Percentiles rank a stretch among this genome's conserved stretches.
Conservation (phyloP, 2,797 vertebrate genomes). For the Acanthurus lineatus region DNA sequence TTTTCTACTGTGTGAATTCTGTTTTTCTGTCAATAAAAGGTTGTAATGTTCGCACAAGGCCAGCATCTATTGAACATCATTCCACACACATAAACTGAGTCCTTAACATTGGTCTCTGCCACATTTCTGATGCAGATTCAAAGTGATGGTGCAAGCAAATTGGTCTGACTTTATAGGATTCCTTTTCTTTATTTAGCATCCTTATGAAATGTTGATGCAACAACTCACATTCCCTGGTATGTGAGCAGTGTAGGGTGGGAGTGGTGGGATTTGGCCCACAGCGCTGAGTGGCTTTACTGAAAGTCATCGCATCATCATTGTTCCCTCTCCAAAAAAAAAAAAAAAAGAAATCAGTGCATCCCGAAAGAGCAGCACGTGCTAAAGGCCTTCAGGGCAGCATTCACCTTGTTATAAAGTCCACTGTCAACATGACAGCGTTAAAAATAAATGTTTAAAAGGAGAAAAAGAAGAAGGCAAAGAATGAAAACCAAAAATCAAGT, state of each 20-base stretch:
- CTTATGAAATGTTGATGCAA: constrained; percentile 76
- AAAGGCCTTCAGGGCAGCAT: constrained; percentile 7
- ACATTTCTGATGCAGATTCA: constrained; percentile 43
- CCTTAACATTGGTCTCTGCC: constrained; percentile 8
- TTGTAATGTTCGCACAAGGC: constrained; percentile 12
- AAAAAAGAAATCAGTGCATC: constrained; percentile 34
- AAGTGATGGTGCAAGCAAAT: constrained; percentile 49
- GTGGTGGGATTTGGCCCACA: constrained; percentile 55
- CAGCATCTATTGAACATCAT: background rate
- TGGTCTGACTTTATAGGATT: constrained; percentile 45
- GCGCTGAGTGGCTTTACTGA: constrained; percentile 50
- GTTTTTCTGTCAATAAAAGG: background rate
- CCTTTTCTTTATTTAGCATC: constrained; percentile 68
- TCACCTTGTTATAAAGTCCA: background rate
- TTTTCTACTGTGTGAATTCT: too few species aligned
- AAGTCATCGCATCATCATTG: constrained; percentile 44
- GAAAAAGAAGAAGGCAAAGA: background rate
- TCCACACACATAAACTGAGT: constrained; percentile 5
- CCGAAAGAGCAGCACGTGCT: constrained; percentile 15
- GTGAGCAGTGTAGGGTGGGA: constrained; percentile 53
- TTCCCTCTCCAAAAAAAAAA: background rate
- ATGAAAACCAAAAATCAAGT: background rate
- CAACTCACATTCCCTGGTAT: constrained; percentile 44
- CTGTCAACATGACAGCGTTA: constrained; percentile 23
- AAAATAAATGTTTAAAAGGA: constrained; percentile 17